Conservation (phyloP, 2,113 vertebrate genomes). For the Antigone vipio region DNA sequence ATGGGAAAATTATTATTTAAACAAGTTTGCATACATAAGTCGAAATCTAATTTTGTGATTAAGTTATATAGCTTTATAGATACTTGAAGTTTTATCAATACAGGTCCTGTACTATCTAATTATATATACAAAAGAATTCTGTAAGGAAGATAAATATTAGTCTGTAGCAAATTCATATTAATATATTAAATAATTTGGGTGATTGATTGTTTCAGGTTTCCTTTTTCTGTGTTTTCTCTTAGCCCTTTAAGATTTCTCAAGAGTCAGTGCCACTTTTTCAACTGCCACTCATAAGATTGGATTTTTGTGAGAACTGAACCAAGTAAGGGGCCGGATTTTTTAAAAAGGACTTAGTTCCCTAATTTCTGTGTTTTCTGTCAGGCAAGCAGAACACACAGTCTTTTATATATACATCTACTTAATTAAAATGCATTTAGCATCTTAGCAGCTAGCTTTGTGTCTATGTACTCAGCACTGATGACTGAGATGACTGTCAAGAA, state of each 20-base stretch:
- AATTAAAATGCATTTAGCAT: background rate
- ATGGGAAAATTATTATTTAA: conserved; percentile 32
- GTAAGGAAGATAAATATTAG: background rate
- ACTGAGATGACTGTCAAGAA: background rate
- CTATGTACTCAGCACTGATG: background rate
- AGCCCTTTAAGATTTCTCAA: background rate
- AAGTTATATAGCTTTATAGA: background rate
- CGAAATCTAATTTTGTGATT: conserved; percentile 31
- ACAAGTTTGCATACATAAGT: conserved; percentile 15
- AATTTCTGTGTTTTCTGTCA: background rate
- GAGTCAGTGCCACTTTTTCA: background rate
- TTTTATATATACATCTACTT: background rate
- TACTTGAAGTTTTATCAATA: conserved; percentile 4
- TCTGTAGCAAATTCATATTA: background rate
- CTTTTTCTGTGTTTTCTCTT: background rate
- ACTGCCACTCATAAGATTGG: background rate
- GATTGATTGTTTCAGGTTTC: background rate
- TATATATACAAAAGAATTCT: background rate
- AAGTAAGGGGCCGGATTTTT: background rate
- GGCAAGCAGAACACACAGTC: background rate
- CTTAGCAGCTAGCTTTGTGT: background rate
- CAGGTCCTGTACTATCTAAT: background rate
- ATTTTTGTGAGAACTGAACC: background rate
- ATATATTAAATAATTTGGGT: background rate
- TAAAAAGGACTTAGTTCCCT: background rate